A percentile compares a stretch with the other conserved stretches of the same genome.
phyloP scores from a whole-genome alignment of 2,888 invertebrate genomes.

The Eutolmus rufibarbis region DNA sequence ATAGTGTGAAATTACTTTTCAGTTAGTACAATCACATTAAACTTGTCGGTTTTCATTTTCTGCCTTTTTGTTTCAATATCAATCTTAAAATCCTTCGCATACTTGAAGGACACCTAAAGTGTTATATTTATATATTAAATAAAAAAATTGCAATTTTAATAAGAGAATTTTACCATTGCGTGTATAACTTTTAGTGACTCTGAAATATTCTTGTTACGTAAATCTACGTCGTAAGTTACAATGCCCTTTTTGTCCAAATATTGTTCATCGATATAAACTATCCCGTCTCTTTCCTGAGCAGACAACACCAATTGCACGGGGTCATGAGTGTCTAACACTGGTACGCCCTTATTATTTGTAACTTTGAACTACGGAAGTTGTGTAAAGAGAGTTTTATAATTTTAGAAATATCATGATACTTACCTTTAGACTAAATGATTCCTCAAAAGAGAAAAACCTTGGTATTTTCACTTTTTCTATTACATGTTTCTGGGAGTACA shows the following conservation, averaged over 20 bases:
- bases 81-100: background rate
- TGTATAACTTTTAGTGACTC: background rate
- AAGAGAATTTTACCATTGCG: background rate
- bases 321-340: slow-evolving; percentile 68
- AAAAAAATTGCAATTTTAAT: background rate
- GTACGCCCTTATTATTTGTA: slow-evolving; percentile 71
- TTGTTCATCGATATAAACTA: slow-evolving; percentile 45
- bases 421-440: background rate
- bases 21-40: background rate
- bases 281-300: background rate
- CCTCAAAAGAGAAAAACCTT: slow-evolving; percentile 59
- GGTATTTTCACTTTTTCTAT: slow-evolving; percentile 81
- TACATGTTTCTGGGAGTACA: slow-evolving; percentile 80
- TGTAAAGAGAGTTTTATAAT: background rate
- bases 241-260: slow-evolving; percentile 71
- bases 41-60: background rate
- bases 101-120: background rate
- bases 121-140: background rate
- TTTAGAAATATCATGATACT: background rate
- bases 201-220: background rate
- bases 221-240: slow-evolving; percentile 62
- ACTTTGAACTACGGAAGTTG: slow-evolving; percentile 66
- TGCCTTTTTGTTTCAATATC: background rate
- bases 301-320: slow-evolving; percentile 64
- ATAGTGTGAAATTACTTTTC: background rate